These are phyloP conservation scores for Sternarchorhynchus goeldii DNA, from an alignment of 2,797 vertebrate species.

Conservation along the genomic window DNA sequence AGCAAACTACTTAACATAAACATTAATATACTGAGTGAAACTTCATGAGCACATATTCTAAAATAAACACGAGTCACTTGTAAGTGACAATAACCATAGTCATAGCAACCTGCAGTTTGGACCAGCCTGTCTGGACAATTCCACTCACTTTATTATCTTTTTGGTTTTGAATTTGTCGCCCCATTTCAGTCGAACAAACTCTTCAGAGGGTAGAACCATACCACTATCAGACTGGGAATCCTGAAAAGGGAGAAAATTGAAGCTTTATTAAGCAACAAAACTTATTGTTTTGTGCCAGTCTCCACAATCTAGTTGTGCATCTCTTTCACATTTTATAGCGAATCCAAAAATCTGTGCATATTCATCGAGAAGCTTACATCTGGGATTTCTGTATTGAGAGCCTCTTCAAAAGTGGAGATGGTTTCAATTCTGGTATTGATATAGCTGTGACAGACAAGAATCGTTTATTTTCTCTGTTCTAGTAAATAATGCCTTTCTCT, in stretches of 20 bases:
- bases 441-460: conserved; percentile 71
- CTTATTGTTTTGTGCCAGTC: not conserved
- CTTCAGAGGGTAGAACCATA: conserved; percentile 83
- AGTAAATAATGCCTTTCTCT: not conserved
- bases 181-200: conserved; percentile 81
- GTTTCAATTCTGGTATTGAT: conserved; percentile 76
- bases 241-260: conserved; percentile 66
- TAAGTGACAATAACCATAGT: not conserved
- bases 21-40: too few relatives aligned
- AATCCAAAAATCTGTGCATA: too few relatives aligned
- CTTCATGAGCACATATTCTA: too few relatives aligned
- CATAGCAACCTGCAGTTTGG: not conserved
- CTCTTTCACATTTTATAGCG: not conserved
- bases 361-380: conserved; percentile 74
- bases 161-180: conserved; percentile 70
- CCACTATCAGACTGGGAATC: conserved; percentile 83
- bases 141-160: conserved; percentile 67
- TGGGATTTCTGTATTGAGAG: conserved; percentile 68
- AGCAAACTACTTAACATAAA: not conserved
- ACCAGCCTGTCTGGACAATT: too few relatives aligned
- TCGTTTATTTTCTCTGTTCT: not conserved
- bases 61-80: too few relatives aligned
- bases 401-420: conserved; percentile 86
- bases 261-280: not conserved
- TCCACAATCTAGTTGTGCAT: not conserved